These are phyloP conservation scores for Abrostola triplasia DNA, from an alignment of 2,888 invertebrate species.

Conservation along the genomic window DNA sequence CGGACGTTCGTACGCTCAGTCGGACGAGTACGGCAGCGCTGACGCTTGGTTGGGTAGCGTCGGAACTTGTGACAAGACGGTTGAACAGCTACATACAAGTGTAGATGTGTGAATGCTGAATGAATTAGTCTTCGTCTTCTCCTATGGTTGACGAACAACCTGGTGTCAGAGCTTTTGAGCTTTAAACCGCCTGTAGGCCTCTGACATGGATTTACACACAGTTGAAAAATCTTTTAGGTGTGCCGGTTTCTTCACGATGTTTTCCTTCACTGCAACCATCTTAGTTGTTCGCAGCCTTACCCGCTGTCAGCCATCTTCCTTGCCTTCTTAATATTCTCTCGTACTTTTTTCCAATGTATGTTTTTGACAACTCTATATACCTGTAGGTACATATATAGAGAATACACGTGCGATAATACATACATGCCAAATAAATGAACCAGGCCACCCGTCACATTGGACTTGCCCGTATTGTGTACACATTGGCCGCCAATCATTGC, in stretches of 20 bases:
- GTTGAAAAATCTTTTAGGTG: no score
- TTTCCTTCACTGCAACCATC: no score
- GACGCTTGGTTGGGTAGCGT: slow-evolving; percentile 8
- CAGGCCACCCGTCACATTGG: slow-evolving; percentile 31
- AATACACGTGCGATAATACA: slow-evolving; percentile 8
- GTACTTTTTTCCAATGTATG: no score
- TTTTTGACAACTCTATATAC: neutral
- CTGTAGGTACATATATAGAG: neutral
- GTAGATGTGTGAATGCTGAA: neutral
- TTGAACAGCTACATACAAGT: slow-evolving; percentile 10
- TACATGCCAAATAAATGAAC: slow-evolving; percentile 18
- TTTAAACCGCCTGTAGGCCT: no score
- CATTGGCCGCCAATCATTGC: slow-evolving; percentile 39
- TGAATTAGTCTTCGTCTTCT: no score
- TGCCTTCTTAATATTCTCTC: no score
- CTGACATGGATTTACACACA: no score
- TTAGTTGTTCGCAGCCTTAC: no score
- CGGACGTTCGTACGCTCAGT: slow-evolving; percentile 19
- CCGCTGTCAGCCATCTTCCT: no score
- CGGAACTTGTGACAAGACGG: slow-evolving; percentile 1
- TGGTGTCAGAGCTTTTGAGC: no score
- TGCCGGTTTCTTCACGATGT: no score
- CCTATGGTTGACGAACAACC: no score
- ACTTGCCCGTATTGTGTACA: slow-evolving; percentile 23
- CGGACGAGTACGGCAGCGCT: slow-evolving; percentile 27